phyloP scores from a whole-genome alignment of 2,113 vertebrate genomes.

The Oreochromis aureus region DNA sequence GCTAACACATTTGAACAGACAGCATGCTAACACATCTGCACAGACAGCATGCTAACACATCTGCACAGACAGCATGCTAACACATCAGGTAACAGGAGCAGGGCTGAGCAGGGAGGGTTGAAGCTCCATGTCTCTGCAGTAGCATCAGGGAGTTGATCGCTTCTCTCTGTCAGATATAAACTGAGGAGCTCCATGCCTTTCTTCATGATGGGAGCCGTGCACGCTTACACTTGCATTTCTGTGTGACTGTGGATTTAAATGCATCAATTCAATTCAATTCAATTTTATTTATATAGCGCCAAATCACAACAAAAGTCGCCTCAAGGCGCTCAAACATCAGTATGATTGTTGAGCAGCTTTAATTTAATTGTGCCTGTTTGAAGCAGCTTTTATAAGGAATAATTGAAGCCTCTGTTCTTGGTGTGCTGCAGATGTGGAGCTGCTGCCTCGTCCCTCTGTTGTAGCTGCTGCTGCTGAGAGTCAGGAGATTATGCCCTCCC shows the following conservation, averaged over 20 bases:
- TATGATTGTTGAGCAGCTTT: not conserved
- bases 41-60: not conserved
- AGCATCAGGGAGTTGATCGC: not conserved
- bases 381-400: not conserved
- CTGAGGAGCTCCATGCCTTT: not conserved
- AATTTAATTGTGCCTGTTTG: not conserved
- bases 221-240: not conserved
- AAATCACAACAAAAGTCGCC: no score
- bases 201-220: not conserved
- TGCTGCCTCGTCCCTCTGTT: not conserved
- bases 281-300: no score
- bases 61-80: not conserved
- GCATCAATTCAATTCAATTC: not conserved
- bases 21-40: rapidly evolving
- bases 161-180: not conserved
- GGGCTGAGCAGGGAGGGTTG: not conserved
- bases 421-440: not conserved
- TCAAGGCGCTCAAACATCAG: not conserved
- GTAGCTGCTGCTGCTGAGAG: not conserved
- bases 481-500: constrained; percentile 16
- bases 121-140: not conserved
- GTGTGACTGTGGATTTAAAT: not conserved
- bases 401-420: not conserved
- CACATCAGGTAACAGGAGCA: not conserved
- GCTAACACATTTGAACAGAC: not conserved